Base-by-base conservation (phyloP, 2,797 vertebrate species). In the Pogonophryne albipinna region DNA sequence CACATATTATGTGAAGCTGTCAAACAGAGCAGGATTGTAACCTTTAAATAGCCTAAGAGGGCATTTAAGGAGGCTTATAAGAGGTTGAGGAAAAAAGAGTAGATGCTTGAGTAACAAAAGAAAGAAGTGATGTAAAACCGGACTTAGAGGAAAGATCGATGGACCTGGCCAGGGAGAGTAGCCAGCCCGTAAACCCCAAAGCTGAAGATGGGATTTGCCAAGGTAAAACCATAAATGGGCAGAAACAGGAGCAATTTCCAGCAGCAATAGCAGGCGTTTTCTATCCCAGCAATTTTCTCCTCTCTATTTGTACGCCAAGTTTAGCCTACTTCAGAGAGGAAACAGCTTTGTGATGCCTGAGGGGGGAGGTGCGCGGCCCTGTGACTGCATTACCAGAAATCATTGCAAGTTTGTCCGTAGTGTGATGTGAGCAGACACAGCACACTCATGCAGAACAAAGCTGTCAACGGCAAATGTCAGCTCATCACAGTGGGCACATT, bases 401-500 rank as follows among this genome's bases (percentile, higher is more conserved):
- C 74, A 78, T 47, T 1, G 7, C 16, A 57, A 34, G 45, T 73
- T 78, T 50, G 59, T 73, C 27, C 5, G 19, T 38, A 16, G 66
- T 57, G 38, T 74, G 76, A 80, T 80, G 49, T 42, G 66, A 79
- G 62, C 57, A 78, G 71, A 67, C 69, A 52, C 57, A 2, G 50
- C 44, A 66, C 62, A 41, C 62, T 79, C 80, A 66, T 67, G 83
- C 76, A 80, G 74, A 84, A 87, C 62, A 74, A 87, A 85, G 75
- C 80, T 49, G 73, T 82, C 66, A 41, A 64, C n/a, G 45, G 62
- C 55, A 71, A 84, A 77, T 60, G 77, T 76, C 82, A 82, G 73
- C 74, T 74, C 70, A 70, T 81, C 81, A 69, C 64, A 49, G 73
- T 62, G 50, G 23, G 61, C 27, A 65, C 46, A 57, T 83, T 79